Evolutionary conservation across 2,888 invertebrate species (phyloP).

Genomic region (Clunio marinus): DNA sequence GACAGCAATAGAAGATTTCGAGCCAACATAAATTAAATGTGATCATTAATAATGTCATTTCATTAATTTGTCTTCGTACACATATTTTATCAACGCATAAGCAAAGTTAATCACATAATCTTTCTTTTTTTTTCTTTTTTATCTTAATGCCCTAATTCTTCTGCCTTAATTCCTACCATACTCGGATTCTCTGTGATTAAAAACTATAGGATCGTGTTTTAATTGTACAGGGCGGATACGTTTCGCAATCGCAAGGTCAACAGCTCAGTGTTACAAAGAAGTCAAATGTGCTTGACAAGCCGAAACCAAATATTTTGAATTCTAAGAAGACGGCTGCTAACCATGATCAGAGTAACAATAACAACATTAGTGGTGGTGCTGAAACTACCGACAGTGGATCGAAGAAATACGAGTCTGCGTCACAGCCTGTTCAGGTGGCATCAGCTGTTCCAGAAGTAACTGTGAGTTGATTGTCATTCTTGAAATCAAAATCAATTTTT

Average conservation of each 20-base stretch:
- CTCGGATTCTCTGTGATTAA: conserved; percentile 9
- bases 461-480: conserved; percentile 46
- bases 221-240: conserved; percentile 65
- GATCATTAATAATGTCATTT: no score
- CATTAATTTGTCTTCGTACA: no score
- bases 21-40: no score
- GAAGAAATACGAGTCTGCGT: not conserved
- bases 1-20: no score
- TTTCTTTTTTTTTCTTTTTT: conserved; percentile 32
- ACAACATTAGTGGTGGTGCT: conserved; percentile 45
- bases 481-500: not conserved
- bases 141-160: not conserved
- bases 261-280: conserved; percentile 72
- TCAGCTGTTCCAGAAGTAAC: conserved; percentile 45
- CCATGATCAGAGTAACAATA: conserved; percentile 42
- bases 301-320: conserved; percentile 40
- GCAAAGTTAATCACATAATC: conserved; percentile 31
- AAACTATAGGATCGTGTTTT: conserved; percentile 61
- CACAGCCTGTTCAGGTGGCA: conserved; percentile 23
- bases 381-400: conserved; percentile 22
- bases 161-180: conserved; percentile 4
- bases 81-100: not conserved
- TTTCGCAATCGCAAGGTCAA: conserved; percentile 53
- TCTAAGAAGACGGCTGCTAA: conserved; percentile 7
- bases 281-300: conserved; percentile 75